Percentiles rank a stretch among this genome's conserved stretches.
These are phyloP conservation scores for Boloria selene DNA, from an alignment of 2,888 invertebrate genomes.

Conservation along the genomic window DNA sequence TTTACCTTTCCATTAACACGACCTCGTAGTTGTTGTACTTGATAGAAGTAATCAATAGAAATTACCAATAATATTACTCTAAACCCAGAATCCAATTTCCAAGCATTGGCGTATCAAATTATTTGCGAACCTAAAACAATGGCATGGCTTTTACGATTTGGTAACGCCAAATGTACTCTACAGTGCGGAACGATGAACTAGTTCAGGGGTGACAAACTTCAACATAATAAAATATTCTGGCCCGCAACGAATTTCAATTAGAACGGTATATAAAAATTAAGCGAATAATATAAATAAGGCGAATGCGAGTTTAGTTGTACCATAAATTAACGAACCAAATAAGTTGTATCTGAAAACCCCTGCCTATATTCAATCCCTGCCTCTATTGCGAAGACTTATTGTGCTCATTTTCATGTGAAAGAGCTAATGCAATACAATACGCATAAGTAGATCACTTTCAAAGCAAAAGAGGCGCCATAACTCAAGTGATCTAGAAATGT, in stretches of 20 bases:
- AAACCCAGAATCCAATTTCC: constrained; percentile 45
- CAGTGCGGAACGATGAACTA: constrained; percentile 49
- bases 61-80: constrained; percentile 7
- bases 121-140: constrained; percentile 56
- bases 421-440: constrained; percentile 46
- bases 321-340: not conserved
- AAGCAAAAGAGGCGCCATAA: constrained; percentile 42
- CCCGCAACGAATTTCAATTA: not conserved
- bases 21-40: constrained; percentile 1
- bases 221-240: not conserved
- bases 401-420: constrained; percentile 43
- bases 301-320: too few relatives aligned
- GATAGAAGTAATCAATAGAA: constrained; percentile 3
- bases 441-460: constrained; percentile 49
- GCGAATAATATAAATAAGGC: too few relatives aligned
- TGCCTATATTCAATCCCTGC: constrained; percentile 33
- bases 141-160: constrained; percentile 49
- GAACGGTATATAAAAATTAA: not conserved
- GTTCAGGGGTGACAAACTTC: constrained; percentile 9
- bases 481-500: constrained; percentile 55
- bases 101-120: constrained; percentile 48
- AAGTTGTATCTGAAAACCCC: not conserved
- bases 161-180: constrained; percentile 50
- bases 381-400: constrained; percentile 44
- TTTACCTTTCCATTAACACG: not conserved